A percentile compares a stretch with the other conserved stretches of the same genome.
Conservation (phyloP, 2,888 invertebrate species). For the Unio pictorum region DNA sequence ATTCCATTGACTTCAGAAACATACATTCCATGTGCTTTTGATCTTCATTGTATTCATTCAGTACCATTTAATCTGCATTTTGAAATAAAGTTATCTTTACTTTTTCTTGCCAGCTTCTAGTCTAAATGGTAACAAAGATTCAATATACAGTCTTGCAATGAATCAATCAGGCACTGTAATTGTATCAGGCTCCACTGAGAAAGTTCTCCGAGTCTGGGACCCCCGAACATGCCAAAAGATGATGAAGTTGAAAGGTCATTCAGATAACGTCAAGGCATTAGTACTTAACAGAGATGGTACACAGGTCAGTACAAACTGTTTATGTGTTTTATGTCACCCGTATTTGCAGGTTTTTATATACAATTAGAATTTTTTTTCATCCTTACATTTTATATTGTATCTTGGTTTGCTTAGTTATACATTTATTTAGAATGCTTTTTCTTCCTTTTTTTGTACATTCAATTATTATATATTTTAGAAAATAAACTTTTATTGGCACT, state of each 20-base stretch:
- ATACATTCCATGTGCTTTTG: no score
- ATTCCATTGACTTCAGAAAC: no score
- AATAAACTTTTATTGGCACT: no score
- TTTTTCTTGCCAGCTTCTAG: constrained; percentile 83
- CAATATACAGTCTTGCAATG: constrained; percentile 99
- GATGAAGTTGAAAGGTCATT: constrained; percentile 96
- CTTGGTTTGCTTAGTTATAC: no score
- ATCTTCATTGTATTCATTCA: background rate
- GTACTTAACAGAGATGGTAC: constrained; percentile 96
- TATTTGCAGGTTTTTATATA: no score
- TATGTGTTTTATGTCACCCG: background rate
- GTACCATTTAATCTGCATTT: background rate
- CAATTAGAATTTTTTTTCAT: no score
- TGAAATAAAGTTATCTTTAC: background rate
- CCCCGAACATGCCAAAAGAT: constrained; percentile 93
- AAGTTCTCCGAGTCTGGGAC: constrained; percentile 94
- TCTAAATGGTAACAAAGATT: constrained; percentile 96
- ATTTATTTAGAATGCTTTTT: no score
- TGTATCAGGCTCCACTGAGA: constrained; percentile 83
- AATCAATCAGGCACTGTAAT: constrained; percentile 95
- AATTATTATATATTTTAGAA: no score
- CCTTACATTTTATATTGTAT: no score
- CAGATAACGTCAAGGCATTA: constrained; percentile 96
- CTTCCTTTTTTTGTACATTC: no score
- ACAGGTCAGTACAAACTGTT: constrained; percentile 61